These are phyloP conservation scores for Hephaestus fuliginosus DNA, from an alignment of 2,797 vertebrate genomes.

Conservation along the genomic window DNA sequence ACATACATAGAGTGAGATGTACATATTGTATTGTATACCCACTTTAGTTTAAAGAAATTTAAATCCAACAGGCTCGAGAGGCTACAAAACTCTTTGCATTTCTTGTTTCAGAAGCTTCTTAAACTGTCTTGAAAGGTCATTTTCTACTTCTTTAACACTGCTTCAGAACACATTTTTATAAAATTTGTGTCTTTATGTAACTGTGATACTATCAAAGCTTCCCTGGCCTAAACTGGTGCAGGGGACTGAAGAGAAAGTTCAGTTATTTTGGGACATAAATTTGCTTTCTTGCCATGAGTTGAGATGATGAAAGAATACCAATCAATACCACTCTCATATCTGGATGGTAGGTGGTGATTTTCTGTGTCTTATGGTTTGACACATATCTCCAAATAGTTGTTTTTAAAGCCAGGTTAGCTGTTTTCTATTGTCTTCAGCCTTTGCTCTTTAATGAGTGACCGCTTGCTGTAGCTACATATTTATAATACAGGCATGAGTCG, in stretches of 20 bases:
- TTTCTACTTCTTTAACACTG: background rate
- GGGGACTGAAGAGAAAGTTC: background rate
- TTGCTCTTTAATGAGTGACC: background rate
- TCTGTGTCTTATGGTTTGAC: background rate
- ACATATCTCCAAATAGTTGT: background rate
- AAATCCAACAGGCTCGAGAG: background rate
- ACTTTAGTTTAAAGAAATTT: background rate
- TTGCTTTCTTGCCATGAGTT: background rate
- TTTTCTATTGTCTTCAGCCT: background rate
- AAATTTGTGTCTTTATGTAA: background rate
- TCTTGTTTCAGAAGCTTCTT: background rate
- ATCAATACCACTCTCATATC: background rate
- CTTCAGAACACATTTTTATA: background rate
- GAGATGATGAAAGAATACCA: background rate
- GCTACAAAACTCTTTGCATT: background rate
- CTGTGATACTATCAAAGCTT: background rate
- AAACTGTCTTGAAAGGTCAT: background rate
- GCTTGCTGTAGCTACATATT: background rate
- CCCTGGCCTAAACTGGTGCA: background rate
- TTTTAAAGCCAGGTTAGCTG: background rate
- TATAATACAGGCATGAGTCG: background rate
- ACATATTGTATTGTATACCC: slow-evolving; percentile 12
- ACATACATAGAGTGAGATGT: background rate
- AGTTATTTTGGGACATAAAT: background rate
- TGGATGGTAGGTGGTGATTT: background rate